Evolutionary conservation across 1,140 invertebrate genomes (phyloP), one percentile per base, ranked within the genome.

Genomic region (Drosophila sulfurigaster): DNA sequence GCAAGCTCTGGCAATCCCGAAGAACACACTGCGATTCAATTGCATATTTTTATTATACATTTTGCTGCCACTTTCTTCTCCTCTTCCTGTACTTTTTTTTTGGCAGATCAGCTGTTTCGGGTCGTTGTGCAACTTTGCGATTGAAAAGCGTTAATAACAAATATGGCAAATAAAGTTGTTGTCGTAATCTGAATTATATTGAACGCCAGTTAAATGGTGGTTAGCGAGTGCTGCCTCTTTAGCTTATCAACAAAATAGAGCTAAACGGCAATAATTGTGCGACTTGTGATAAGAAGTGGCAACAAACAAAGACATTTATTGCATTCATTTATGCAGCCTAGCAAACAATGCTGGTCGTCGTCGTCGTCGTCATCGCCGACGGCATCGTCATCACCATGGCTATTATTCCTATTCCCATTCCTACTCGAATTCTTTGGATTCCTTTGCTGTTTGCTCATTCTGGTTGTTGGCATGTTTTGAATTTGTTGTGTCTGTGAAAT

Each of bases 291-390:
- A 49, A 62, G 57, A 63, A 38, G 8, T 56, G 60, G 41, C 59
- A 86, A 51, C 78, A 81, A 85, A 81, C 79, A 85, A 85, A 81
- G 57, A 54, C 52, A 75, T 77, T 78, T 75, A 82, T 81, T 87
- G 74, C 75, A 86, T 78, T 87, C 66, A 78, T 86, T 86, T 69
- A 78, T 82, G 66, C 75, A 81, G 78, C 45, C 13, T 38, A 15
- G 11, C 11, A 25, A 45, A 45, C 49, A 46, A 48, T 72, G 69
- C 52, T 52, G 69, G 69, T 49, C 62, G 51, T 56, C 49, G 35
- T 20, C 49, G n/a, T 28, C 51, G 45, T 6, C 13, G 35, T 38
- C 35, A 10, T 8, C 35, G 35, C 32, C 32, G 7, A 8, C 5
- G 38, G 25, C 46, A 15, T 20, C 30, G 20, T 65, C 41, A 13